Percentiles rank a stretch among this genome's conserved stretches.
Conservation (phyloP, 2,888 invertebrate species). For the Plebejus melissa region DNA sequence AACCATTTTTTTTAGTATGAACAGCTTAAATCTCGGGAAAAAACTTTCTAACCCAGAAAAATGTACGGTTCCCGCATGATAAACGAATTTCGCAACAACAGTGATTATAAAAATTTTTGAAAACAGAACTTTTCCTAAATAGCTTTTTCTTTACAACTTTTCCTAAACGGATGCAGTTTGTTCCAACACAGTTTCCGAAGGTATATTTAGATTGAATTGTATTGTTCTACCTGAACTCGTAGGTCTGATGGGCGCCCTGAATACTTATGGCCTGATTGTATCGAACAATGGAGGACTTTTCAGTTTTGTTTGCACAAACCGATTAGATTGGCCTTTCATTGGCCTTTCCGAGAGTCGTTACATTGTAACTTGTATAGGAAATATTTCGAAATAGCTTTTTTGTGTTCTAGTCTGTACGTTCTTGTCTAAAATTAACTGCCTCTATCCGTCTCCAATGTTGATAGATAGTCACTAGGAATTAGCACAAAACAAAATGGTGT, state of each 20-base stretch:
- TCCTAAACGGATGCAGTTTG: neutral
- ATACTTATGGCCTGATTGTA: slow-evolving; percentile 9
- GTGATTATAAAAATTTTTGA: neutral
- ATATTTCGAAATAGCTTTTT: neutral
- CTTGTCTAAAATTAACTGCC: no score
- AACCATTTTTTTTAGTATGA: no score
- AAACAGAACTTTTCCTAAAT: neutral
- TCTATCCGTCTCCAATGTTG: no score
- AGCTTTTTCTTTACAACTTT: neutral
- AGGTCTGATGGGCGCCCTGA: neutral
- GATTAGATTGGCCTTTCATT: slow-evolving; percentile 1
- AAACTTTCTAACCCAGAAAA: no score
- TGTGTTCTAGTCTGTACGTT: neutral
- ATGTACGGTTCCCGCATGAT: no score
- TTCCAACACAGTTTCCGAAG: neutral
- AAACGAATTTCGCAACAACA: no score
- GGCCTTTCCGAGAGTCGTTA: neutral
- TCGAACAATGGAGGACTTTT: neutral
- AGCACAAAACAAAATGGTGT: no score
- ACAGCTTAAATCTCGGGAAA: no score
- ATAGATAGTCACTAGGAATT: no score
- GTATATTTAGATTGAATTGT: neutral
- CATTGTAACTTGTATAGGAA: neutral
- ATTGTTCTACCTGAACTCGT: neutral
- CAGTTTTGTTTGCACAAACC: neutral